Base-by-base conservation (phyloP, 2,888 invertebrate genomes). In the Nysson spinosus region DNA sequence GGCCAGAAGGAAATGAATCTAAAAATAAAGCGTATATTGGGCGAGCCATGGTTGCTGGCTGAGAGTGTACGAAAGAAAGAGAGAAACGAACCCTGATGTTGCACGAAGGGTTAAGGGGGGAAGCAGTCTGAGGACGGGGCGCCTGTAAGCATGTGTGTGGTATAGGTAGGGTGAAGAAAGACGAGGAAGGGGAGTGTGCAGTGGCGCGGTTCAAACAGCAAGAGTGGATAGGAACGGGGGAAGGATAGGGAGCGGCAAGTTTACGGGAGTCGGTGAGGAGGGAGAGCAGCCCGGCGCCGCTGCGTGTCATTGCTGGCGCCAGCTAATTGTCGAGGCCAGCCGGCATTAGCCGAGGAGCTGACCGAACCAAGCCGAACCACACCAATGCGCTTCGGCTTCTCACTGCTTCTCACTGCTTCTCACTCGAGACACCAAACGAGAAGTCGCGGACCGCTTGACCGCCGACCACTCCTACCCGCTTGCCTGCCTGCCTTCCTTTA, bases 261-360 rank as follows among this genome's bases (percentile, higher is more conserved):
- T 12, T 20, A 5, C 26, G 42, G 40, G 44, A 50, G n/a, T n/a
- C n/a, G n/a, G n/a, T n/a, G 52, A 37, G 60, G 47, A 58, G 67
- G 64, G 71, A 62, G 69, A 58, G 66, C 75, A 68, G 63, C 71
- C 73, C 82, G 82, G 82, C 84, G 83, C 83, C 84, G 80, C 83
- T 82, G 80, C 84, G 82, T 83, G 83, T 83, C 85, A 83, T 79
- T 83, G 83, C 84, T 83, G 83, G 83, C 83, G 85, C 84, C 84
- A 84, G 84, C 84, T 85, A 84, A 83, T 84, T 85, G 84, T 84
- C 83, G 84, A 84, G 84, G 84, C 84, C 83, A 84, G 82, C 81
- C 82, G 80, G 83, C 81, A 79, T 80, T 77, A 81, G 71, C 81
- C 80, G 79, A 78, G 72, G 73, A 72, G 72, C 77, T 75, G 74